A percentile compares a stretch with the other conserved stretches of the same genome.
These are phyloP conservation scores for Ferdinandea cuprea DNA, from an alignment of 2,888 invertebrate species.

Conservation along the genomic window DNA sequence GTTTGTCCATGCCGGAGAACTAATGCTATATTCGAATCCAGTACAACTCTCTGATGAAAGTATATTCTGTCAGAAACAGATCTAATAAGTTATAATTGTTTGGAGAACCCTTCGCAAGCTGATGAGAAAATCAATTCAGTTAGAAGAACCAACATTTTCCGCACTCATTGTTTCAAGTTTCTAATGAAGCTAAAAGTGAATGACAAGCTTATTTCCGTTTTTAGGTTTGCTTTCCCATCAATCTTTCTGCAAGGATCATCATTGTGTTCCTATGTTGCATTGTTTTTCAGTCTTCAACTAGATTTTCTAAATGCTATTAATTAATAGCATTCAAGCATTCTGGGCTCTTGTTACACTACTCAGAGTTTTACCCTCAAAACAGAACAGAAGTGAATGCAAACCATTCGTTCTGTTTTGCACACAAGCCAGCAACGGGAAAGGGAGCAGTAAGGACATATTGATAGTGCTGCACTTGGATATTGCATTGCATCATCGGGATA, in stretches of 20 bases:
- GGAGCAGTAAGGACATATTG: slow-evolving; percentile 33
- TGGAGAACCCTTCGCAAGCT: no score
- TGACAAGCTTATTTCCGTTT: not conserved
- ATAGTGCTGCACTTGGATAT: slow-evolving; percentile 16
- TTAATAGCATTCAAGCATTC: slow-evolving; percentile 59
- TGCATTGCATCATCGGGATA: slow-evolving; percentile 31
- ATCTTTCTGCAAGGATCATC: slow-evolving; percentile 5
- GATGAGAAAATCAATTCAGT: no score
- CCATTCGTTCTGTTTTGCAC: not conserved
- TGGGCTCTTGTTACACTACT: slow-evolving; percentile 18
- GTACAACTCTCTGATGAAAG: no score
- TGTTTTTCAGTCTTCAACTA: slow-evolving; percentile 15
- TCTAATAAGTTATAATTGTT: no score
- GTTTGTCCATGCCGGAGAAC: no score
- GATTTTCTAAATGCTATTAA: slow-evolving; percentile 57
- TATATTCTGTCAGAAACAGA: no score
- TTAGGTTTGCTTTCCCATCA: not conserved
- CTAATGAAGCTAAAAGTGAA: not conserved
- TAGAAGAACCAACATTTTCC: no score
- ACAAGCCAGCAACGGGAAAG: no score
- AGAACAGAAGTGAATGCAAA: not conserved
- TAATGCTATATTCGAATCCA: no score
- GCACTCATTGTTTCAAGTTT: not conserved
- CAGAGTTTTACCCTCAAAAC: not conserved
- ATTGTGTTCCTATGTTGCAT: slow-evolving; percentile 21